Conservation (phyloP, 2,888 invertebrate species). For the Cerastis rubricosa region DNA sequence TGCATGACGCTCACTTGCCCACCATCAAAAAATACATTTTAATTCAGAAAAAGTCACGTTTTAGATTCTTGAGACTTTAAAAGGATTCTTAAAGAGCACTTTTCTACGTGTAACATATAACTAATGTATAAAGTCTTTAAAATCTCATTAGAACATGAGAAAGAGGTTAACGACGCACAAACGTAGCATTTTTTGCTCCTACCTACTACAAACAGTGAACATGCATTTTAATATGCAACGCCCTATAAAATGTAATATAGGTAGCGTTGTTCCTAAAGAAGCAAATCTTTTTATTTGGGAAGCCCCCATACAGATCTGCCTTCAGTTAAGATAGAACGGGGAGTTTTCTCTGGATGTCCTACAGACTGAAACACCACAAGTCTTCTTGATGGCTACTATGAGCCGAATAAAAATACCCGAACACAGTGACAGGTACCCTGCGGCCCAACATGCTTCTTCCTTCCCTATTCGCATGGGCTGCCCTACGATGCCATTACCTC, state of each 20-base stretch:
- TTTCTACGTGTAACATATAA: conserved; percentile 46
- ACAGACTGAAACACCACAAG: neutral
- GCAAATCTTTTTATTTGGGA: neutral
- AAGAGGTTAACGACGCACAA: conserved; percentile 65
- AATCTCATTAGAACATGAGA: conserved; percentile 80
- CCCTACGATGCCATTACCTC: neutral
- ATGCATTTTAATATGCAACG: conserved; percentile 25
- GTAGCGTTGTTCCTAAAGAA: neutral
- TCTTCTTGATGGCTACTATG: neutral
- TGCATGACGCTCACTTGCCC: neutral
- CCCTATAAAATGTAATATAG: neutral
- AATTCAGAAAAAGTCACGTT: neutral
- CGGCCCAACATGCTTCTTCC: neutral
- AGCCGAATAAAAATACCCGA: neutral
- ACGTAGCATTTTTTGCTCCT: conserved; percentile 24
- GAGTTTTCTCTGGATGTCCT: neutral
- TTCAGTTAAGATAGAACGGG: neutral
- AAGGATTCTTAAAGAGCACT: conserved; percentile 7
- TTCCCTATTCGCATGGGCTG: no score
- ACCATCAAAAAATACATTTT: neutral
- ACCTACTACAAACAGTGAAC: neutral
- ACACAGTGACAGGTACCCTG: neutral
- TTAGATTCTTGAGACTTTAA: neutral
- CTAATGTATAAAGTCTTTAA: conserved; percentile 83
- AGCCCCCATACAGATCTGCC: neutral